Conservation (phyloP, 1,140 invertebrate genomes). For the Procambarus clarkii region DNA sequence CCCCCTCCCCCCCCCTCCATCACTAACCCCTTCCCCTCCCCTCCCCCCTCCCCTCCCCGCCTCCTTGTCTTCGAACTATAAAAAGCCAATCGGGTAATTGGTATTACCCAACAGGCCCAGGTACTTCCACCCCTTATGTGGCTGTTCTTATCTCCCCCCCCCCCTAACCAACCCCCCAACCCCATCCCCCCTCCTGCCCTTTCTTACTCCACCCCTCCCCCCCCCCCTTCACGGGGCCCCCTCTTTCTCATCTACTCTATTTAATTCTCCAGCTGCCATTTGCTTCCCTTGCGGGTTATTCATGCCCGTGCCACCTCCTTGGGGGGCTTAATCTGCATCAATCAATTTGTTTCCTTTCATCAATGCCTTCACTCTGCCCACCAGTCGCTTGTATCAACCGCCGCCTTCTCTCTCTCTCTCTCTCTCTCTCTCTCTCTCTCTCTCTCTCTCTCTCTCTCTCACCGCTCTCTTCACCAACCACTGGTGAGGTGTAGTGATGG, state of each 20-base stretch:
- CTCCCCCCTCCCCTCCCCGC: not conserved
- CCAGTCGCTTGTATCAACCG: too few relatives aligned
- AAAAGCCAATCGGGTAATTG: not conserved
- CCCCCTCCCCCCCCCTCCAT: too few relatives aligned
- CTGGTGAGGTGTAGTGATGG: too few relatives aligned
- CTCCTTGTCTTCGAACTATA: not conserved
- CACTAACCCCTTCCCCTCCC: not conserved
- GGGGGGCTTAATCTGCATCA: too few relatives aligned
- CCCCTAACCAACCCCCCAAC: not conserved
- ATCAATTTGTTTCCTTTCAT: too few relatives aligned
- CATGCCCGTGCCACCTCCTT: too few relatives aligned
- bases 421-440: conserved; percentile 6
- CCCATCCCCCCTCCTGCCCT: not conserved
- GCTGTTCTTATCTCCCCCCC: not conserved
- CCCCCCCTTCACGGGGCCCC: not conserved
- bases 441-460: not conserved
- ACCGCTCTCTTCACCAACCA: not conserved
- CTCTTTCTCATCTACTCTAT: too few relatives aligned
- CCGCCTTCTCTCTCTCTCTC: too few relatives aligned
- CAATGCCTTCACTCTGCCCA: too few relatives aligned
- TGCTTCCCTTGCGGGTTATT: too few relatives aligned
- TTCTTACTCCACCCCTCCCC: not conserved
- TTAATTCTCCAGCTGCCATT: too few relatives aligned
- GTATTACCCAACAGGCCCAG: too few relatives aligned
- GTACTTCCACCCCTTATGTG: not conserved